Conservation (phyloP, 2,797 vertebrate species). For the Danio jaintianensis region DNA sequence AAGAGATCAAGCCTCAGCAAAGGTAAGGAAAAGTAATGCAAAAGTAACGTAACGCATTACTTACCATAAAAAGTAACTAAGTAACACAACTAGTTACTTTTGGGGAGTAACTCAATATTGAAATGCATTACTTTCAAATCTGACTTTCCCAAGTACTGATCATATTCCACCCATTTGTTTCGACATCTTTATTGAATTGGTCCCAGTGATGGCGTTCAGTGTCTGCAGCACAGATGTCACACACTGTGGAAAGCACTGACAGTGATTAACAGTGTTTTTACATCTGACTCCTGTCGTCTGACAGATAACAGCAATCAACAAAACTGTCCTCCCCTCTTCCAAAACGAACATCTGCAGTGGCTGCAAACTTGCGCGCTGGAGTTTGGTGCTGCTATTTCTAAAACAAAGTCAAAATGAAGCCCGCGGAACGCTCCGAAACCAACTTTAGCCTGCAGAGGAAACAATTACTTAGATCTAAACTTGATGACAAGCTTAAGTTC, state of each 20-base stretch:
- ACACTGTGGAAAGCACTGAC: neutral
- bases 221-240: constrained; percentile 16
- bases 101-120: too few species aligned
- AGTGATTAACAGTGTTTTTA: constrained; percentile 2
- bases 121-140: too few species aligned
- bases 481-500: constrained; percentile 48
- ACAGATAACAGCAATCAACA: constrained; percentile 12
- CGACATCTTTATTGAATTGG: neutral
- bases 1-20: too few species aligned
- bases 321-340: constrained; percentile 9
- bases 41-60: too few species aligned
- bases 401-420: constrained; percentile 4
- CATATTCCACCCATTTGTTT: neutral
- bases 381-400: constrained; percentile 5
- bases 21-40: too few species aligned
- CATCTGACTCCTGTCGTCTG: constrained; percentile 14
- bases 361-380: neutral
- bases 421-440: constrained; percentile 8
- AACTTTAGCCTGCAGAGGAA: constrained; percentile 47
- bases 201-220: neutral
- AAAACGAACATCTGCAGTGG: constrained; percentile 18
- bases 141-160: too few species aligned
- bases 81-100: too few species aligned
- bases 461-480: constrained; percentile 45
- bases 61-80: too few species aligned